phyloP scores from a whole-genome alignment of 2,113 vertebrate species.

The Phodopus roborovskii region DNA sequence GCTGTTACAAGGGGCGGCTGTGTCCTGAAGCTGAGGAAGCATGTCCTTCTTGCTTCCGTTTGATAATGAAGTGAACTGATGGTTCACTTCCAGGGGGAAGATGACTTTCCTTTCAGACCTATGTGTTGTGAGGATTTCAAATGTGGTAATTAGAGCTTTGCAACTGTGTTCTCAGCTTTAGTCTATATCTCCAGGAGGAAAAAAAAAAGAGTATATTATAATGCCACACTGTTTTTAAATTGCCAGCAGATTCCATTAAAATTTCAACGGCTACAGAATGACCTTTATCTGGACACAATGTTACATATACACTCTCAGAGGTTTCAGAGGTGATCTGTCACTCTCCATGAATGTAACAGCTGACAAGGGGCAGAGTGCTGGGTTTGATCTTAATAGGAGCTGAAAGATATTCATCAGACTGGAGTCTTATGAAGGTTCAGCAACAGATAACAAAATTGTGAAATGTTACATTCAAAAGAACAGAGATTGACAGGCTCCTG shows the following conservation, averaged over 20 bases:
- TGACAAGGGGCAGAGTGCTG: constrained; percentile 70
- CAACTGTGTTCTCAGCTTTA: constrained; percentile 55
- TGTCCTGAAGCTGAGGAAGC: neutral
- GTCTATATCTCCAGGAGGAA: constrained; percentile 15
- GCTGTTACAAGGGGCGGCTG: constrained; percentile 42
- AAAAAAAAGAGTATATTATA: constrained; percentile 43
- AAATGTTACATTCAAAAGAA: constrained; percentile 70
- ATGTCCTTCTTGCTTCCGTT: constrained; percentile 30
- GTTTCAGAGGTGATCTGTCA: constrained; percentile 72
- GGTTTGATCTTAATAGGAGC: constrained; percentile 76
- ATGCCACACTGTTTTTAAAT: constrained; percentile 70
- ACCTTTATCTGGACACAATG: constrained; percentile 61
- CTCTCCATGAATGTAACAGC: constrained; percentile 66
- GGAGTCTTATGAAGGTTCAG: constrained; percentile 54
- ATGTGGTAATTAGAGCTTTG: constrained; percentile 62
- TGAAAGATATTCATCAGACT: constrained; percentile 75
- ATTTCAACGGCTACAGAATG: constrained; percentile 57
- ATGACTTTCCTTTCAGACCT: constrained; percentile 64
- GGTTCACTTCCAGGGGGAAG: constrained; percentile 1
- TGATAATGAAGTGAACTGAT: neutral
- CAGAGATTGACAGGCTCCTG: constrained; percentile 67
- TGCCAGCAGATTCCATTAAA: constrained; percentile 41
- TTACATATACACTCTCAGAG: constrained; percentile 59
- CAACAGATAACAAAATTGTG: constrained; percentile 69
- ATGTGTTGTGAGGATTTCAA: constrained; percentile 73